A percentile compares a stretch with the other conserved stretches of the same genome.
phyloP scores from a whole-genome alignment of 2,797 vertebrate genomes.

The Labeo calbasu region DNA sequence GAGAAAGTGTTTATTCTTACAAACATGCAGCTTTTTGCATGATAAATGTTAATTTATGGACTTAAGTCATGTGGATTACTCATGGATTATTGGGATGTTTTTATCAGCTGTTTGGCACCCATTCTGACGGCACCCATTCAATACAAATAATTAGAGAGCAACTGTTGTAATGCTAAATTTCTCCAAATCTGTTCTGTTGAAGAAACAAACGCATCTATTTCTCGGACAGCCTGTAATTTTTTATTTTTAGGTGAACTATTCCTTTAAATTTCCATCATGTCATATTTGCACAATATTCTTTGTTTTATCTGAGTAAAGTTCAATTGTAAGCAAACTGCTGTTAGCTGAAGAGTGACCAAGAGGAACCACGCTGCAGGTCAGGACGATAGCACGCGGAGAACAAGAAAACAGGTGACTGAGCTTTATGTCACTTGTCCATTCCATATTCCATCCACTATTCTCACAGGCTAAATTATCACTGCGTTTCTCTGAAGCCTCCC shows the following conservation, averaged over 20 bases:
- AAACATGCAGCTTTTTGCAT: not conserved
- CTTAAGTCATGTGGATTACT: not conserved
- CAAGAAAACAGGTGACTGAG: slow-evolving; percentile 33
- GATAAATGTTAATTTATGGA: not conserved
- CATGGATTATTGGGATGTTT: not conserved
- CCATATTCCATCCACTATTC: not conserved
- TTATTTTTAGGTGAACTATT: not conserved
- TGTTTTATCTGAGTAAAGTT: not conserved
- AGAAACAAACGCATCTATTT: not conserved
- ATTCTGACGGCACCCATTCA: not conserved
- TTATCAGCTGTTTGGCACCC: not conserved
- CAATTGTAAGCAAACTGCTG: not conserved
- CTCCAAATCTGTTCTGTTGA: not conserved
- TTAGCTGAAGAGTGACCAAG: not conserved
- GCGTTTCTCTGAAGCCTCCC: not conserved
- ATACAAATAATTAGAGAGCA: not conserved
- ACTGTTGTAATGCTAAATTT: too few species aligned
- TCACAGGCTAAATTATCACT: slow-evolving; percentile 19
- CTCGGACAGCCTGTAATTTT: not conserved
- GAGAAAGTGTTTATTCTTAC: not conserved
- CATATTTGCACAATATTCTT: slow-evolving; percentile 9
- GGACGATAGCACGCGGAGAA: not conserved
- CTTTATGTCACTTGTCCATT: slow-evolving; percentile 41
- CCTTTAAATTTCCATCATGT: not conserved
- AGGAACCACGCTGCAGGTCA: slow-evolving; percentile 28